Conservation (phyloP, 1,140 invertebrate genomes). For the Sitodiplosis mosellana region DNA sequence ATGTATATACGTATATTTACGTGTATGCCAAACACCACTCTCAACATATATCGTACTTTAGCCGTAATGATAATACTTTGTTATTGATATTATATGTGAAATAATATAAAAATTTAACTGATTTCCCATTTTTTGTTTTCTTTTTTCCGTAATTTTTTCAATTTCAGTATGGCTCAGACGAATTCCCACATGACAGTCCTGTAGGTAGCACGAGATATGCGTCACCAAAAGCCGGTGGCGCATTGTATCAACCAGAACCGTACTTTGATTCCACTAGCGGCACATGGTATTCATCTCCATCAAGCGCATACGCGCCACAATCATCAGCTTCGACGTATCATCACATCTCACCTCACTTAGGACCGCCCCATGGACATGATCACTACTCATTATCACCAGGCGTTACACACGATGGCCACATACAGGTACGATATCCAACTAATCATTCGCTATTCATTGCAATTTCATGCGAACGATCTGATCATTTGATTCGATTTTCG, state of each 20-base stretch:
- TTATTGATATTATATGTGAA: neutral
- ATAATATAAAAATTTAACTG: neutral
- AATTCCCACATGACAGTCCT: constrained; percentile 42
- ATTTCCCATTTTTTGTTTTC: too few species aligned
- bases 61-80: neutral
- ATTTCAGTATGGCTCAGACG: constrained; percentile 71
- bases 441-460: neutral
- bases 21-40: too few species aligned
- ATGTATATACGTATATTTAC: too few species aligned
- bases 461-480: neutral
- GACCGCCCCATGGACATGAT: constrained; percentile 18
- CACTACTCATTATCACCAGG: constrained; percentile 32
- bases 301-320: constrained; percentile 12
- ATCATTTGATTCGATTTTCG: too few species aligned
- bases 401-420: constrained; percentile 7
- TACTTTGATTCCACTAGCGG: constrained; percentile 21
- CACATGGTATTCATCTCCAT: constrained; percentile 20
- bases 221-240: constrained; percentile 42
- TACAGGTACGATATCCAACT: constrained; percentile 1
- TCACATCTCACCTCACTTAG: constrained; percentile 13
- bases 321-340: constrained; percentile 12
- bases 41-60: neutral
- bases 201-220: constrained; percentile 47
- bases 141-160: constrained; percentile 4
- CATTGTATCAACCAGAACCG: constrained; percentile 18